Evolutionary conservation across 2,797 vertebrate species (phyloP), one percentile per base, ranked within the genome.

Genomic region (Mastacembelus armatus): DNA sequence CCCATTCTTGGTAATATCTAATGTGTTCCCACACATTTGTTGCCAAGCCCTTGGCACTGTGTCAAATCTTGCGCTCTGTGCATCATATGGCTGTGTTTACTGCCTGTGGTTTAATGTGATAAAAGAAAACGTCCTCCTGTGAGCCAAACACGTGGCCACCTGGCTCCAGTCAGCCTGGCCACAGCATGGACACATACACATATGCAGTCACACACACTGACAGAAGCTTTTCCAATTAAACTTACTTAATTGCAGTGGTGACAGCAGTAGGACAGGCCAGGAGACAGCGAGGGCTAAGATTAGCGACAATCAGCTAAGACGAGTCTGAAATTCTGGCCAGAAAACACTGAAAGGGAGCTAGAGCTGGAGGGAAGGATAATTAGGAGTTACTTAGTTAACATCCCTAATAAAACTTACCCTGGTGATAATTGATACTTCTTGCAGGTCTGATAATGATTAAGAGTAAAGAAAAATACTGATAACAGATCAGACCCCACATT

Each of bases 121-220:
- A 29, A 80, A 45, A 65, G 72, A 80, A 81, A 87, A 80, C 58
- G 43, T 67, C 62, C 77, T 80, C 76, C 63, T 61, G 51, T 59
- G 79, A 71, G 87, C 78, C 84, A 88, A 89, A 86, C 80, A 90
- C 63, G 71, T 86, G 84, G 78, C 70, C 78, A 85, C 85, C 88
- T 88, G 87, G 87, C 87, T 91, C 87, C 87, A 90, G 71, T 3
- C 8, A 82, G 80, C 85, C 83, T 79, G 70, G 66, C 87, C 83
- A 59, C 76, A 74, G 58, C 51, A 66, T 11, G 42, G 55, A 77
- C 22, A 43, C 67, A 70, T 42, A 74, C 68, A 48, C 42, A 43
- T 51, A 68, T n/a, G 27, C 47, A 21, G 69, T 26, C 60, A 73
- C 59, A 63, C 63, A 62, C 71, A 66, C 73, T 68, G 78, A 88